Evolutionary conservation across 1,140 invertebrate genomes (phyloP), one percentile per base, ranked within the genome.

Genomic region (Acromyrmex charruanus): DNA sequence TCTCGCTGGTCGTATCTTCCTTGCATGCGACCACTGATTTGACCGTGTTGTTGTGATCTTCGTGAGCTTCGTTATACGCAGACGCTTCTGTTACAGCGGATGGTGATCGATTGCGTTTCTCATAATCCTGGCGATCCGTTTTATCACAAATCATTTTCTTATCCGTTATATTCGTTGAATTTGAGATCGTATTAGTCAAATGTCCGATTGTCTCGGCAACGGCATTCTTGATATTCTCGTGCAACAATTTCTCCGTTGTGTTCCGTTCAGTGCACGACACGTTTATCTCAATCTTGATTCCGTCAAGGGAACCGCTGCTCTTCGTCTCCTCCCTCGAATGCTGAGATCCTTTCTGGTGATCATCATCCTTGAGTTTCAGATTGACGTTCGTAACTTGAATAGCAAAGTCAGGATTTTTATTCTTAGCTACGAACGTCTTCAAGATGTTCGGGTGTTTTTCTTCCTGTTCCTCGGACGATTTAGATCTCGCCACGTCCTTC

Each of bases 241-340:
- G 81, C 28, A 86, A 66, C 84, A 90, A 10, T 21, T 86, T 65
- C 31, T 85, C 82, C 25, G 75, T 81, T 21, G 58, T 75, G n/a
- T 75, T 90, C 31, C 87, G 90, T 6, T 94, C 94, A 1, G 89
- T 88, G 53, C 94, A 91, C 12, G 93, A 95, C 7, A 95, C 90
- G 55, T 95, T 95, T 35, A 95, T 95, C 55, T 95, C 94, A 16
- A 95, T 95, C 65, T 95, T 94, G 18, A 95, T 94, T 0, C 90
- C 93, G 25, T 94, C 94, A 9, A 93, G 58, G 0, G 88, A 12
- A 39, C 90, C 80, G 21, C 77, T 90, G 0, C 79, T 86, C 16
- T 86, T 90, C 3, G 31, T 31, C n/a, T 91, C 81, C 3, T 89
- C 84, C 44, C 88, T 89, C 2, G 88, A 77, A 7, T 58, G 7